These are phyloP conservation scores for Eudorcas thomsonii DNA, from an alignment of 2,113 vertebrate genomes.

Conservation along the genomic window DNA sequence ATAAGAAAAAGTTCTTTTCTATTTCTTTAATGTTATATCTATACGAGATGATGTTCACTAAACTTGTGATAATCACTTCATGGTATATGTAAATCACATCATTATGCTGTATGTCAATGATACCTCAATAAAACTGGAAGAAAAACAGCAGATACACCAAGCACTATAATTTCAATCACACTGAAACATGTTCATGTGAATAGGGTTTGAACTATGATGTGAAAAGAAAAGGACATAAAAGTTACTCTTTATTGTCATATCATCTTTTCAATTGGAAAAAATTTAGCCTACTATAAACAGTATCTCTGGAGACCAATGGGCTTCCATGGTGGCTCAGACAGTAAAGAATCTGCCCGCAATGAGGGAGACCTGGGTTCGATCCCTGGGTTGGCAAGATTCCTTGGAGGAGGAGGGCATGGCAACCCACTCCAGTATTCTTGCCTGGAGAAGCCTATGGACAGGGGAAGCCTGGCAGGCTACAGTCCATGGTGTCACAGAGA, in stretches of 20 bases:
- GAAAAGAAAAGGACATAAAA: background rate
- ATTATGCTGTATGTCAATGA: background rate
- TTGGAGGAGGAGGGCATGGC: background rate
- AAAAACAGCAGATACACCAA: background rate
- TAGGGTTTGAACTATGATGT: background rate
- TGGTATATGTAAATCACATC: background rate
- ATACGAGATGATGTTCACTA: background rate
- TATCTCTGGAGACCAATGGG: constrained; percentile 27
- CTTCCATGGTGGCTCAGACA: background rate
- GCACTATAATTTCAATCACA: background rate
- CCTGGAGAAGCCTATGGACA: background rate
- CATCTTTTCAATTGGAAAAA: constrained; percentile 33
- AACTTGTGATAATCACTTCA: background rate
- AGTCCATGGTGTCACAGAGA: background rate
- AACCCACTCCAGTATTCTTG: background rate
- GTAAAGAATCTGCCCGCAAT: background rate
- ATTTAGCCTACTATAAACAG: constrained; percentile 8
- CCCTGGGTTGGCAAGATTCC: background rate
- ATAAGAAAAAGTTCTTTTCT: background rate
- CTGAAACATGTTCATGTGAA: background rate
- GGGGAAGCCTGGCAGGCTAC: background rate
- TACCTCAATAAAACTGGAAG: background rate
- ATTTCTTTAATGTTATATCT: background rate
- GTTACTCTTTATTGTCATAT: background rate
- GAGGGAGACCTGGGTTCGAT: background rate